Percentiles rank a stretch among this genome's conserved stretches.
Evolutionary conservation across 2,797 vertebrate genomes (phyloP).

Genomic region (Cossypha niveicapilla): DNA sequence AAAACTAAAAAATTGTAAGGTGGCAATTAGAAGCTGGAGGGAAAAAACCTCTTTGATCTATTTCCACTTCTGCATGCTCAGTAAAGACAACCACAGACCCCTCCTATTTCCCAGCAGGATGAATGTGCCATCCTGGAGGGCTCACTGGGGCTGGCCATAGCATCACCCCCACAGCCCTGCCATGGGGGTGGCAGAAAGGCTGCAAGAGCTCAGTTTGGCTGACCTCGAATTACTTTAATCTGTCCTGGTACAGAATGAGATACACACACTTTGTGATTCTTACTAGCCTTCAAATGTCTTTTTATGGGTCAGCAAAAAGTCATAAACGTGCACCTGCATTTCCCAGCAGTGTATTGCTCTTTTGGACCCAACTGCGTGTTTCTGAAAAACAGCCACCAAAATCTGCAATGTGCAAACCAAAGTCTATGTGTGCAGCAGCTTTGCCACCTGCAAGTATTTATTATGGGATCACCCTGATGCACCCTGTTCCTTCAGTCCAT

Average conservation of each 20-base stretch:
- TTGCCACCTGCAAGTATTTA: background rate
- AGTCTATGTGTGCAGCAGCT: background rate
- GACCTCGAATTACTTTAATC: background rate
- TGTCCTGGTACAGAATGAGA: background rate
- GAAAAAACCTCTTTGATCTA: rapidly evolving
- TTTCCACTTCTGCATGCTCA: background rate
- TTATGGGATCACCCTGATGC: background rate
- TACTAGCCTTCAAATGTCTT: background rate
- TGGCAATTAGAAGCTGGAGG: background rate
- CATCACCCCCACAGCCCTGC: background rate
- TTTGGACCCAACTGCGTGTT: rapidly evolving
- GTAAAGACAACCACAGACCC: background rate
- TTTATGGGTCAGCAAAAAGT: background rate
- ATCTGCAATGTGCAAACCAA: background rate
- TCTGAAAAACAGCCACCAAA: background rate
- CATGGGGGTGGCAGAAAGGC: rapidly evolving
- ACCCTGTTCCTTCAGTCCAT: background rate
- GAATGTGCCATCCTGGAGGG: background rate
- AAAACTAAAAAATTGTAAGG: background rate
- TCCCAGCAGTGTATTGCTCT: rapidly evolving
- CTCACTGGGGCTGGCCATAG: background rate
- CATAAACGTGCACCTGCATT: rapidly evolving
- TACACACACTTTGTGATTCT: rapidly evolving
- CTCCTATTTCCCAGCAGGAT: background rate
- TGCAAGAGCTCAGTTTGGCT: rapidly evolving